Percentiles rank a stretch among this genome's conserved stretches.
Evolutionary conservation across 2,113 vertebrate genomes (phyloP).

Genomic region (Polypterus senegalus): DNA sequence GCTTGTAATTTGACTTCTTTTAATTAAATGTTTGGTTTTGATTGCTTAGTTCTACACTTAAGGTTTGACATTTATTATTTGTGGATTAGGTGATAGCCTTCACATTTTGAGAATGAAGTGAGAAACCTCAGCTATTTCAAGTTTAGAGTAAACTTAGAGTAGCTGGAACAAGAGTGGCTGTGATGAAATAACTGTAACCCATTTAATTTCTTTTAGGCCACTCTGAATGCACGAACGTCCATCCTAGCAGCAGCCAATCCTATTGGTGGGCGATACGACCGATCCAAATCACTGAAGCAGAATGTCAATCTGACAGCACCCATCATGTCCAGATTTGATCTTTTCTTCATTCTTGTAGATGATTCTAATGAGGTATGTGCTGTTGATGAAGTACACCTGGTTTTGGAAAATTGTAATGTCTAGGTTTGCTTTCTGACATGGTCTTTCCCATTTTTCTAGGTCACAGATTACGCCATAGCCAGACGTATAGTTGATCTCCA

Average conservation of each 20-base stretch:
- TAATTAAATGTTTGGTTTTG: background rate
- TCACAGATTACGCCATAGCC: slow-evolving; percentile 93
- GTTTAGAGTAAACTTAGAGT: too few species aligned
- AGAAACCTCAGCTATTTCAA: too few species aligned
- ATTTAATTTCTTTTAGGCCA: slow-evolving; percentile 55
- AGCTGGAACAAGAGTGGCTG: too few species aligned
- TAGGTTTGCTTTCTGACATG: background rate
- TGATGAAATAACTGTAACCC: background rate
- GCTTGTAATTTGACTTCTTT: background rate
- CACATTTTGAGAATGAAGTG: too few species aligned
- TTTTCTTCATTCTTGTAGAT: slow-evolving; percentile 97
- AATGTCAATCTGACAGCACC: slow-evolving; percentile 88
- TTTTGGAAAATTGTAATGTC: slow-evolving; percentile 3
- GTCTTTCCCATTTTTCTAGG: slow-evolving; percentile 41
- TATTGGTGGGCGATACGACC: slow-evolving; percentile 78
- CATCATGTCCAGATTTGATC: slow-evolving; percentile 97
- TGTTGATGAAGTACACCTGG: background rate
- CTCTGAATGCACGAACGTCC: slow-evolving; percentile 92
- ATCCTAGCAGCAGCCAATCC: slow-evolving; percentile 97
- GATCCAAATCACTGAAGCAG: slow-evolving; percentile 93
- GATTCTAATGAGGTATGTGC: slow-evolving; percentile 88
- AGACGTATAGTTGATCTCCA: slow-evolving; percentile 93
- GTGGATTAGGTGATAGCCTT: too few species aligned
- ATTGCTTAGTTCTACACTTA: background rate
- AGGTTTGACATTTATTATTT: too few species aligned